phyloP scores from a whole-genome alignment of 2,888 invertebrate genomes.

The Drosophila austrosaltans region DNA sequence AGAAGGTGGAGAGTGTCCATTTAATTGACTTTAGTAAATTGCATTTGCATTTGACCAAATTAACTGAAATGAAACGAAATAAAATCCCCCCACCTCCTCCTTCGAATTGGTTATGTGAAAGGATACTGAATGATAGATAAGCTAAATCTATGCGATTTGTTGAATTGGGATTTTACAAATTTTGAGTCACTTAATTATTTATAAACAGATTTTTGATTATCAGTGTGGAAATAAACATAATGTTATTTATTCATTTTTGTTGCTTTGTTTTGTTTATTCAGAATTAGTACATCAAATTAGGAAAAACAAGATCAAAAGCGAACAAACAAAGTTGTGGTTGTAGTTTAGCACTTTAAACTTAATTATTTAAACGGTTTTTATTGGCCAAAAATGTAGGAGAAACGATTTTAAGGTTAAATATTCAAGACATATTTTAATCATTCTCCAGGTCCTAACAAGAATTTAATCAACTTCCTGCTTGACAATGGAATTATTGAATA shows the following conservation, averaged over 20 bases:
- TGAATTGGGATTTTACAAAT: constrained; percentile 9
- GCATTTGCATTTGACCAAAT: constrained; percentile 51
- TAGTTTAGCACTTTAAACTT: too few relatives aligned
- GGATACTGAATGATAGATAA: constrained; percentile 10
- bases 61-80: constrained; percentile 43
- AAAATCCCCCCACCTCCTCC: background rate
- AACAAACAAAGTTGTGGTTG: too few relatives aligned
- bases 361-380: too few relatives aligned
- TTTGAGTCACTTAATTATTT: constrained; percentile 8
- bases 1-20: constrained; percentile 18
- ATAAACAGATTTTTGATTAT: constrained; percentile 7
- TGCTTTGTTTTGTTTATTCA: background rate
- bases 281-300: background rate
- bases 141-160: constrained; percentile 11
- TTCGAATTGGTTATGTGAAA: background rate
- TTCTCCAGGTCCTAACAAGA: too few relatives aligned
- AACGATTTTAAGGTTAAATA: too few relatives aligned
- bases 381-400: too few relatives aligned
- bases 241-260: background rate
- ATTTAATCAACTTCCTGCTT: too few relatives aligned
- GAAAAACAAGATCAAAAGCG: background rate
- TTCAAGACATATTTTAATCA: too few relatives aligned
- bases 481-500: too few relatives aligned
- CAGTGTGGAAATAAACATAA: background rate
- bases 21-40: constrained; percentile 53